Conservation (phyloP, 2,888 invertebrate genomes). For the Spisula subtruncata region DNA sequence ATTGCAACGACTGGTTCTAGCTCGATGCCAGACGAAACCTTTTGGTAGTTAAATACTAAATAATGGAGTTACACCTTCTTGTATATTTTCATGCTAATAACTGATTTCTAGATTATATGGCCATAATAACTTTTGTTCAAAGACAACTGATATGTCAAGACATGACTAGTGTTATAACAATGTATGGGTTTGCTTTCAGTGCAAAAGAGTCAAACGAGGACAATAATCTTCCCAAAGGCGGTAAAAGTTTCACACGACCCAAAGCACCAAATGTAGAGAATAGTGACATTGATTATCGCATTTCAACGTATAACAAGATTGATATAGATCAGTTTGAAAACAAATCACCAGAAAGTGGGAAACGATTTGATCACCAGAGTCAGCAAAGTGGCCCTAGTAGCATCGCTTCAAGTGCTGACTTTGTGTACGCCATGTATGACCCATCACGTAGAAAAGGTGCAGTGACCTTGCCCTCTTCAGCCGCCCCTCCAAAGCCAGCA, state of each 20-base stretch:
- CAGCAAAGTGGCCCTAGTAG: neutral
- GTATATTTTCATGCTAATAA: too few relatives aligned
- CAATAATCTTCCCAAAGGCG: constrained; percentile 26
- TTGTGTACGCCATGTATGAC: neutral
- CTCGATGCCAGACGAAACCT: too few relatives aligned
- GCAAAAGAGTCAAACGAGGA: neutral
- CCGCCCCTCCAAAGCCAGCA: neutral
- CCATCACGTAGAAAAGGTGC: neutral
- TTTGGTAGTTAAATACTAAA: too few relatives aligned
- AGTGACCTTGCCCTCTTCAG: neutral
- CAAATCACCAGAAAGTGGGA: neutral
- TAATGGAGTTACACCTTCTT: too few relatives aligned
- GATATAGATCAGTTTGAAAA: neutral
- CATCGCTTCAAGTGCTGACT: neutral
- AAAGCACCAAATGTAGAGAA: neutral
- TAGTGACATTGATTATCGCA: neutral
- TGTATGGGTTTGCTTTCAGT: neutral
- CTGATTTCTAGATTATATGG: too few relatives aligned
- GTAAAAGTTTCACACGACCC: constrained; percentile 29
- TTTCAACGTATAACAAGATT: constrained; percentile 33
- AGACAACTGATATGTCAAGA: too few relatives aligned
- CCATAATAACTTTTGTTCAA: too few relatives aligned
- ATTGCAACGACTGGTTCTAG: too few relatives aligned
- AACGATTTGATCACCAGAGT: neutral
- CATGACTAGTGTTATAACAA: neutral